These are phyloP conservation scores for Arremon brunneinucha DNA, from an alignment of 2,797 vertebrate genomes.

Conservation along the genomic window DNA sequence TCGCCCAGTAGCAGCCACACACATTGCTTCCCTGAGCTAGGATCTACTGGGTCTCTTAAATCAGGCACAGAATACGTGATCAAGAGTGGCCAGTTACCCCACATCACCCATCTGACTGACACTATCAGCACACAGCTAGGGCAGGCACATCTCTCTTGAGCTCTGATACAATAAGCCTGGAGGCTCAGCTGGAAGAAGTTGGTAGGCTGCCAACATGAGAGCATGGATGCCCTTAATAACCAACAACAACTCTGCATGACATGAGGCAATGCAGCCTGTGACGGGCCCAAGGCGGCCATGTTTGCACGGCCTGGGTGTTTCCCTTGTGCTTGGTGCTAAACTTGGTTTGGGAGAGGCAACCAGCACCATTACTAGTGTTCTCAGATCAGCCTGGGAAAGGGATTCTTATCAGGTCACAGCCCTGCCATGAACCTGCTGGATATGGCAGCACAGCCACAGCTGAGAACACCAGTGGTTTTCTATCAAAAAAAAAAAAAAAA, in stretches of 20 bases:
- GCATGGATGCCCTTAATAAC: background rate
- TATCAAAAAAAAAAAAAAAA: background rate
- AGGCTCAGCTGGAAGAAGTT: background rate
- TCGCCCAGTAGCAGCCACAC: fast-evolving
- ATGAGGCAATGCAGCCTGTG: fast-evolving
- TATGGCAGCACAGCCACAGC: background rate
- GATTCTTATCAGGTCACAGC: background rate
- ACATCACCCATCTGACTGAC: background rate
- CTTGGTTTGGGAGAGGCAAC: background rate
- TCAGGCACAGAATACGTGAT: fast-evolving
- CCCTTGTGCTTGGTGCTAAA: background rate
- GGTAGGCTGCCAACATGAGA: background rate
- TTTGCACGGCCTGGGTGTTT: fast-evolving
- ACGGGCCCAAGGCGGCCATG: fast-evolving
- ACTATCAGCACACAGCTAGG: background rate
- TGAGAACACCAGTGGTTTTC: background rate
- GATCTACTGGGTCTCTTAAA: background rate
- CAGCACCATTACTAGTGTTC: background rate
- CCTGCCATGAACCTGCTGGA: background rate
- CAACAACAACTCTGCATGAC: background rate
- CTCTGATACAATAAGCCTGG: background rate
- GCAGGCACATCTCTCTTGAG: background rate
- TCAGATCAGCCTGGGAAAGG: background rate
- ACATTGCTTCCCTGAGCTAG: background rate
- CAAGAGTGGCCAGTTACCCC: background rate